Base-by-base conservation (phyloP, 2,888 invertebrate species). In the Carabus problematicus region DNA sequence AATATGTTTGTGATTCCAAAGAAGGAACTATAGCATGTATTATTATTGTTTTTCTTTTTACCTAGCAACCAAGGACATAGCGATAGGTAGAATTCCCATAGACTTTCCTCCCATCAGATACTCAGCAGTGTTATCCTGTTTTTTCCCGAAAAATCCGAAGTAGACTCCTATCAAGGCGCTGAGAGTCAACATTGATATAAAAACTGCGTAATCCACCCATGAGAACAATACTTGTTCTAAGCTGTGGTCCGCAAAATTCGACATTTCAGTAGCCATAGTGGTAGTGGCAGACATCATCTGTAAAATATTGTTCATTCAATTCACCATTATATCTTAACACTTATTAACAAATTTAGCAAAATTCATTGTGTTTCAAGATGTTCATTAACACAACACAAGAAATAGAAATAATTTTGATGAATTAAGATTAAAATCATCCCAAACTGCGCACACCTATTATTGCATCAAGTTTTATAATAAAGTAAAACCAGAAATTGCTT, bases 41-140 rank as follows among this genome's bases (percentile, higher is more conserved):
- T 2, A 45, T 45, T 14, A 45, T 45, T 45, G n/a, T 45, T 11
- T 45, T 3, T 42, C 42, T 8, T 49, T 8, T 81, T 78, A 89
- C 89, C 89, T 88, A 1, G 90, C 87, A 74, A 88, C 85, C 1
- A 91, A 81, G 19, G 89, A 89, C 79, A 90, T 83, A 1, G 89
- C 86, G 70, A 91, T 85, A 0, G 91, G 89, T 73, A 90, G 84
- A 19, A 86, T 84, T 0, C 86, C 85, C 88, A 90, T 88, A 74
- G 85, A 85, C 77, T 88, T 87, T 9, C 87, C 88, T 18, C 89
- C 90, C 78, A 89, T 85, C 56, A 90, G 78, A 76, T 90, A 89
- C 55, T 89, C 89, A 8, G 83, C 80, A 1, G 88, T 87, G 0
- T 86, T 87, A 72, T 86, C 84, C 74, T 85, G 84, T 71, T 83